Evolutionary conservation across 2,797 vertebrate genomes (phyloP), one percentile per base, ranked within the genome.

Genomic region (Poeciliopsis presidionis): DNA sequence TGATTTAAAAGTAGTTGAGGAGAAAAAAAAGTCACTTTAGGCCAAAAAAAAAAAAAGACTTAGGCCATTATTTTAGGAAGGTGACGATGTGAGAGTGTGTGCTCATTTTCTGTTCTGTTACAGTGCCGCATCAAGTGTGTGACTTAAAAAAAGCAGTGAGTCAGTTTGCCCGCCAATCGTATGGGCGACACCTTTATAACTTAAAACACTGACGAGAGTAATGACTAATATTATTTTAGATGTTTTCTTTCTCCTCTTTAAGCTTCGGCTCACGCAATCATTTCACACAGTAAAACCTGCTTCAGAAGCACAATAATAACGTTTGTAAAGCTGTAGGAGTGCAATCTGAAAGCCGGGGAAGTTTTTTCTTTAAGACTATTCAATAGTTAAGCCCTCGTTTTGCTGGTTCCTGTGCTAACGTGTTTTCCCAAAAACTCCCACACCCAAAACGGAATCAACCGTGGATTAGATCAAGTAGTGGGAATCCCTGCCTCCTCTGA

Each of bases 121-220:
- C 5, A 43, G 43, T 7, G 22, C 22, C 0, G 2, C 22, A 43
- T 22, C 39, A 69, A 43, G 39, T n/a, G 65, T 41, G 65, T n/a
- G 81, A 86, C 55, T 86, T 61, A 80, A 72, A 46, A 39, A 57
- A 80, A 73, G 43, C 1, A 43, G 46, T 81, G 82, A 85, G 25
- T 86, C 79, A 30, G 36, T 28, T 78, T 57, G 43, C 63, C 77
- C 77, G 55, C 72, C 33, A 36, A 30, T 43, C 67, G 2, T 25
- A 61, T 67, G 18, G 43, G 45, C 33, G 28, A 71, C 53, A 13
- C n/a, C 20, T 65, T 61, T 43, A 3, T 65, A 18, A 7, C 6
- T 2, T n/a, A 61, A 28, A 20, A 53, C 41, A 72, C 53, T 46
- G 25, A 51, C 43, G 1, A 25, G 18, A 70, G 12, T 46, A 0